Base-by-base conservation (phyloP, 2,113 vertebrate species). In the Microcebus ravelobensis region DNA sequence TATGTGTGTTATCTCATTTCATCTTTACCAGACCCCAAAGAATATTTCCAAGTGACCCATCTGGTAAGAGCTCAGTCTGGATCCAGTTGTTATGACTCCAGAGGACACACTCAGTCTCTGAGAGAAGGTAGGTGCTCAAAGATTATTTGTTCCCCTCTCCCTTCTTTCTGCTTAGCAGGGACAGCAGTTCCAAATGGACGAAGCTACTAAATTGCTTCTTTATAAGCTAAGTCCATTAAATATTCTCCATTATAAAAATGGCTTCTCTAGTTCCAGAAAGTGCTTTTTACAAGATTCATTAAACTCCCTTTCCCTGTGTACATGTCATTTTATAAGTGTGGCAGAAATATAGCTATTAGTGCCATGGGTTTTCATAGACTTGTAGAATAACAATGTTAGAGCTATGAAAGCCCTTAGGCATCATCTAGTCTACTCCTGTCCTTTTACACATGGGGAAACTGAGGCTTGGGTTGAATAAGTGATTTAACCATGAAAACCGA, bases 201-300 rank as follows among this genome's bases (percentile, higher is more conserved):
- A 83, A 91, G 68, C 90, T 93, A 89, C 87, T 91, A 93, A 96
- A 95, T 89, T 94, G 73, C 68, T 83, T 95, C 91, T 93, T 97
- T 96, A 91, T 57, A 96, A 95, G 68, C 61, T 93, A 97, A 93
- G 94, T 92, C 83, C 63, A 93, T 98, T 95, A 96, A 97, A 95
- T 96, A 31, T 50, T 63, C 57, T 96, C 85, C 91, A 96, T 96
- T 97, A 97, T 90, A 88, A 97, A 97, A 97, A 97, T 94, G 67
- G 82, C 52, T 96, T 96, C 71, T 92, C 52, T 86, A 88, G 77
- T 96, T 95, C 81, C 93, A 96, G 85, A 96, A 96, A 94, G 68
- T 91, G 85, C 95, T 82, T 97, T 97, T 96, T 96, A 96, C 27
- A 97, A 97, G 93, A 97, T 81, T 97, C 77, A 96, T 96, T 94